These are phyloP conservation scores for Galerucella nymphaeae DNA, from an alignment of 2,888 invertebrate genomes.

Conservation along the genomic window DNA sequence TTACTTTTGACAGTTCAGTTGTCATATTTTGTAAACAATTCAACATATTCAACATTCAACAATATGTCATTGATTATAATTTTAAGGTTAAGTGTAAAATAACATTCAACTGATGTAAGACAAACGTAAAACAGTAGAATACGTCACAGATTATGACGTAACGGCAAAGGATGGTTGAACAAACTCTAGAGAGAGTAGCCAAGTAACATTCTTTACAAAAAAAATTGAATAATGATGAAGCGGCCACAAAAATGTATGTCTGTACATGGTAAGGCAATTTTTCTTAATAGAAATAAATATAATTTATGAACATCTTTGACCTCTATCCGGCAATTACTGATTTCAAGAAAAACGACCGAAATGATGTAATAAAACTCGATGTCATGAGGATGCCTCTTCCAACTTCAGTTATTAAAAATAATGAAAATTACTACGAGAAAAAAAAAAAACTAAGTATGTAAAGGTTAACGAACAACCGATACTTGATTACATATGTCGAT, in stretches of 20 bases:
- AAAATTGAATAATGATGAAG: background rate
- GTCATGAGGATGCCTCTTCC: slow-evolving; percentile 3
- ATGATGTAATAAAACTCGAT: slow-evolving; percentile 14
- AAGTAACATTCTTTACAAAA: too few relatives aligned
- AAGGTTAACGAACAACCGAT: slow-evolving; percentile 17
- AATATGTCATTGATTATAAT: too few relatives aligned
- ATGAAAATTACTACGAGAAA: background rate
- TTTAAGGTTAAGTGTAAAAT: too few relatives aligned
- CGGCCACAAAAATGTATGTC: background rate
- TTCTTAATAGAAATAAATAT: slow-evolving; percentile 1
- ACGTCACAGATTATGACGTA: too few relatives aligned
- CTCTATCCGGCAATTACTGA: slow-evolving; percentile 6
- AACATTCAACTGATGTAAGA: too few relatives aligned
- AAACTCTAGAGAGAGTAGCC: too few relatives aligned
- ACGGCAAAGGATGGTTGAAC: too few relatives aligned
- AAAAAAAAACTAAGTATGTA: slow-evolving; percentile 11
- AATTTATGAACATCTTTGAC: slow-evolving; percentile 4
- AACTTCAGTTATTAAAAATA: slow-evolving; percentile 15
- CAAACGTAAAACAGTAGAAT: too few relatives aligned
- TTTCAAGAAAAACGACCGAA: slow-evolving; percentile 8
- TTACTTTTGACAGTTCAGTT: too few relatives aligned
- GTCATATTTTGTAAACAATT: too few relatives aligned
- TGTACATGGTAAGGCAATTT: background rate
- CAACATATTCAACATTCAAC: too few relatives aligned
- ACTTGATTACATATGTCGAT: slow-evolving; percentile 1